phyloP scores from a whole-genome alignment of 2,797 vertebrate species.

The Muraenolepis orangiensis region DNA sequence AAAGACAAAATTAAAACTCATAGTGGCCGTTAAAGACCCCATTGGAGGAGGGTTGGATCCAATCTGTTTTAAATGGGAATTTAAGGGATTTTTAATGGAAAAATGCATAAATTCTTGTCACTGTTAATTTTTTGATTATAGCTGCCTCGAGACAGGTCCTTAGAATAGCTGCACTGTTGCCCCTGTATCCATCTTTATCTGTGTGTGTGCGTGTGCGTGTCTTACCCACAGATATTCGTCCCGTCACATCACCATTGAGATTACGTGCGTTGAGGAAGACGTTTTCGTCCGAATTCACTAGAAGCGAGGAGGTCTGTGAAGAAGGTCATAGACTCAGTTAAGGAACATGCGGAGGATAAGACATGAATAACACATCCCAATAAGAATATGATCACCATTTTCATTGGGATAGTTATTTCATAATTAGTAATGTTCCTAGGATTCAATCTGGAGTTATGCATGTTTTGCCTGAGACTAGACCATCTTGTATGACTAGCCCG shows the following conservation, averaged over 20 bases:
- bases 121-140: conserved; percentile 68
- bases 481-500: not conserved
- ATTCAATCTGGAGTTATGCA: not conserved
- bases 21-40: not conserved
- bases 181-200: conserved; percentile 8
- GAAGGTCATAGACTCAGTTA: not conserved
- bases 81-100: conserved; percentile 65
- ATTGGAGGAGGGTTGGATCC: conserved; percentile 44
- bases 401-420: too few species aligned
- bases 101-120: conserved; percentile 58
- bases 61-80: conserved; percentile 70
- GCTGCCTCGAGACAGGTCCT: conserved; percentile 60
- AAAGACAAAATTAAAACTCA: not conserved
- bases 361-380: not conserved
- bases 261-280: conserved; percentile 88
- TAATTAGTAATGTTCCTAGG: not conserved
- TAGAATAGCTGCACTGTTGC: conserved; percentile 58
- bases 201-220: conserved; percentile 20
- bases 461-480: not conserved
- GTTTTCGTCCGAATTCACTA: conserved; percentile 85
- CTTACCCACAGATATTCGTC: conserved; percentile 90
- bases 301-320: conserved; percentile 83
- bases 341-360: not conserved
- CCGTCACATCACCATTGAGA: conserved; percentile 83
- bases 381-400: not conserved